phyloP scores from a whole-genome alignment of 2,797 vertebrate genomes.

The Protonibea diacanthus region DNA sequence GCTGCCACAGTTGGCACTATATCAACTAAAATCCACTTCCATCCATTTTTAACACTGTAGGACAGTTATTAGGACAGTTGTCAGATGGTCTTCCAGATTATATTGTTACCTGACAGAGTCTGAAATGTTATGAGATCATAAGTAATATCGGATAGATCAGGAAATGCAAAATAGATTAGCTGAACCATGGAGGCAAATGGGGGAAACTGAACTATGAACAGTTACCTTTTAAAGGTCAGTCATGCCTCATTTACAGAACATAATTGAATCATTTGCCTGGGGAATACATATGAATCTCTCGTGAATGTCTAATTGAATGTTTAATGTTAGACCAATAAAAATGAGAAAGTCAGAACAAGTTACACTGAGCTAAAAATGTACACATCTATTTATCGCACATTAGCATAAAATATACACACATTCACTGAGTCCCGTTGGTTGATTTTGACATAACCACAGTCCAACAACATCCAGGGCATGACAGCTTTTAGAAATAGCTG shows the following conservation, averaged over 20 bases:
- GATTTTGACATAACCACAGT: constrained; percentile 8
- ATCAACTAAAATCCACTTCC: neutral
- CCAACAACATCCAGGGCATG: neutral
- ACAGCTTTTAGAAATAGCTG: constrained; percentile 44
- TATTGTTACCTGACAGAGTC: constrained; percentile 11
- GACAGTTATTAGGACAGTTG: constrained; percentile 16
- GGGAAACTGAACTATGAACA: constrained; percentile 45
- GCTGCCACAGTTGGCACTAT: neutral
- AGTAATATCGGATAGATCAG: constrained; percentile 16
- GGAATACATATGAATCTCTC: constrained; percentile 27
- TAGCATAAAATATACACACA: neutral
- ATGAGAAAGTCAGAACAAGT: constrained; percentile 1
- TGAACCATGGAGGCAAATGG: constrained; percentile 33
- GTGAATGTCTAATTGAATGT: constrained; percentile 45
- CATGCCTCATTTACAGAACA: constrained; percentile 58
- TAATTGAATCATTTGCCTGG: constrained; percentile 51
- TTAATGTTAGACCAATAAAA: constrained; percentile 35
- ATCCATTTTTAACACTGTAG: neutral
- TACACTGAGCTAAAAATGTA: neutral
- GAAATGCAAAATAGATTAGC: constrained; percentile 38
- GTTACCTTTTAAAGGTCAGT: constrained; percentile 54
- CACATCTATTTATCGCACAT: neutral
- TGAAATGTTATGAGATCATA: constrained; percentile 28
- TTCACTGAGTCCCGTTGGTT: neutral
- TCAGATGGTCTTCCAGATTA: neutral